Evolutionary conservation across 2,797 vertebrate species (phyloP).

Genomic region (Cyprinodon diabolis): DNA sequence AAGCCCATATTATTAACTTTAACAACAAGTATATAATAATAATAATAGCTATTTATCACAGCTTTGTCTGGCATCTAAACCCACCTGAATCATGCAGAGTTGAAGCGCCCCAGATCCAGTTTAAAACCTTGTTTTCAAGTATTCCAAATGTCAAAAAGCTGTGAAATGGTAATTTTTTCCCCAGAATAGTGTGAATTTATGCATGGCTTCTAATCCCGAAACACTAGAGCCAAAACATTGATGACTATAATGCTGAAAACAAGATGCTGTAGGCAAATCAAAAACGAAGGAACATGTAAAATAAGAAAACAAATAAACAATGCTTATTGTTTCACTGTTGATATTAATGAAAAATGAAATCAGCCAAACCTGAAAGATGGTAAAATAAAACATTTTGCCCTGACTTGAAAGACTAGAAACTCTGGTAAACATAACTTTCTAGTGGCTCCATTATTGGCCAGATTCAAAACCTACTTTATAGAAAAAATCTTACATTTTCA

Average conservation of each 20-base stretch:
- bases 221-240: background rate
- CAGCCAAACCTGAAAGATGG: background rate
- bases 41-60: background rate
- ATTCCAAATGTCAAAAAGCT: background rate
- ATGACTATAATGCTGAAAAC: background rate
- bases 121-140: background rate
- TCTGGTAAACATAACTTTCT: constrained; percentile 2
- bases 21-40: background rate
- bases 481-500: constrained; percentile 9
- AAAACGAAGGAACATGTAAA: background rate
- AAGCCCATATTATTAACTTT: background rate
- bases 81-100: background rate
- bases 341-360: background rate
- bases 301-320: background rate
- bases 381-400: background rate
- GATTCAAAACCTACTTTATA: background rate
- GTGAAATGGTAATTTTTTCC: background rate
- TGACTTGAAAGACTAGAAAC: background rate
- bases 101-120: background rate
- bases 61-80: background rate
- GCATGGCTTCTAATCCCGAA: background rate
- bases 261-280: background rate
- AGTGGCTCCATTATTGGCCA: constrained; percentile 12
- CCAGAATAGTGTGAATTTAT: background rate
- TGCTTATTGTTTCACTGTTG: background rate